These are phyloP conservation scores for Leptobrachium ailaonicum DNA, from an alignment of 2,113 vertebrate genomes.

Conservation along the genomic window DNA sequence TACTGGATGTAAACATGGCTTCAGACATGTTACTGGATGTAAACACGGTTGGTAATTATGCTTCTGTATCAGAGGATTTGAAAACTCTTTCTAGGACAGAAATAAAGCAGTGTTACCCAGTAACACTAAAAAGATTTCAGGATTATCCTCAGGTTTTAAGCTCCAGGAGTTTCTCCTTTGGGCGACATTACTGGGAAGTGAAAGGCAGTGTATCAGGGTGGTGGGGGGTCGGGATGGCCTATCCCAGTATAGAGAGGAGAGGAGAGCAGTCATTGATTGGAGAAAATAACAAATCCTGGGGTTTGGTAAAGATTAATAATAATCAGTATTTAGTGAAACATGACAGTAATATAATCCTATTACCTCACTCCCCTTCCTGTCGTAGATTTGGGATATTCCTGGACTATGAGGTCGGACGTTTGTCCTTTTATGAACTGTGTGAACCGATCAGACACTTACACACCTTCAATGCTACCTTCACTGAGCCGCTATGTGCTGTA, in stretches of 20 bases:
- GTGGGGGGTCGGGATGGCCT: constrained; percentile 14
- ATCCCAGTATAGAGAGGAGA: not conserved
- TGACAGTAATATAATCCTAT: not conserved
- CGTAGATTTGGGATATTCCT: not conserved
- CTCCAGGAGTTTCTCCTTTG: not conserved
- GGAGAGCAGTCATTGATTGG: not conserved
- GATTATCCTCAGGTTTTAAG: not conserved
- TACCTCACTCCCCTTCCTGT: not conserved
- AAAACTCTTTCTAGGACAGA: not conserved
- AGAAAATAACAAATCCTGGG: constrained; percentile 8
- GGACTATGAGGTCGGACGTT: not conserved
- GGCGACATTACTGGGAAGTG: constrained; percentile 10
- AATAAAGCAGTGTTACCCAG: not conserved
- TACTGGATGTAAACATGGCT: not conserved
- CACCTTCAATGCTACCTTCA: constrained; percentile 15
- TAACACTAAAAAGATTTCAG: not conserved
- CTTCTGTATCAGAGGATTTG: not conserved
- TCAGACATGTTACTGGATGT: not conserved
- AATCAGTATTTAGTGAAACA: not conserved
- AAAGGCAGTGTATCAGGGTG: not conserved
- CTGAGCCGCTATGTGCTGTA: constrained; percentile 1
- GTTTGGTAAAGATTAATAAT: not conserved
- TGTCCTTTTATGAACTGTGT: constrained; percentile 12
- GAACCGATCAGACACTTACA: constrained; percentile 14
- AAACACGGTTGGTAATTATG: constrained; percentile 3